Evolutionary conservation across 92 coral and sea anemone genomes (phyloP).

Genomic region (Porites divaricata): DNA sequence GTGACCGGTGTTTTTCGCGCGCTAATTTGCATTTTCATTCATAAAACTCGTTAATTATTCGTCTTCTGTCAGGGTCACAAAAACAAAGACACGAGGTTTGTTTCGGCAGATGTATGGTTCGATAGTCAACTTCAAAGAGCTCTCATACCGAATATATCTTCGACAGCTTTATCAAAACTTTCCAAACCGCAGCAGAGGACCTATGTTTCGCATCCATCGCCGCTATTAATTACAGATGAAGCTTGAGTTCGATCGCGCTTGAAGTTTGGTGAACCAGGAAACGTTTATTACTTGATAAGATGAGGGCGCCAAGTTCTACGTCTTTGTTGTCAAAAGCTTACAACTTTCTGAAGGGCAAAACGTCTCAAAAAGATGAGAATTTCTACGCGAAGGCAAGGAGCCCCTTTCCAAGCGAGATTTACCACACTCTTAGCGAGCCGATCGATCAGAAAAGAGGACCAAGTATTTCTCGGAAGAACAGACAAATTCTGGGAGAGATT

Average conservation of each 20-base stretch:
- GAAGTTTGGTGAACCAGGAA: background rate
- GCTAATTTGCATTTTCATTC: conserved; percentile 52
- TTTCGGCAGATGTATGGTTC: conserved; percentile 27
- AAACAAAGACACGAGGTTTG: conserved; percentile 52
- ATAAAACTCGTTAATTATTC: conserved; percentile 37
- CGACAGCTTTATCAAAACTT: background rate
- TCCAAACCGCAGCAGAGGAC: background rate
- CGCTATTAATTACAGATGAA: conserved; percentile 5
- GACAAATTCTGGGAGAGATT: conserved; percentile 21
- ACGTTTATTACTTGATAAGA: background rate
- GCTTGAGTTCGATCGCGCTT: background rate
- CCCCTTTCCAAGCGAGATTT: conserved; percentile 57
- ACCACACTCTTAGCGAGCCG: conserved; percentile 56
- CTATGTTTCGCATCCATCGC: too few relatives aligned
- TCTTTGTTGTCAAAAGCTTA: conserved; percentile 71
- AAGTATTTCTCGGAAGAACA: conserved; percentile 19
- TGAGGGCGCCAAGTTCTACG: conserved; percentile 59
- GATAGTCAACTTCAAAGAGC: conserved; percentile 16
- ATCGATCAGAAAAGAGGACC: conserved; percentile 38
- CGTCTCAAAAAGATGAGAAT: conserved; percentile 43
- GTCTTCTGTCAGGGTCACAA: conserved; percentile 34
- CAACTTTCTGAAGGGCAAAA: conserved; percentile 57
- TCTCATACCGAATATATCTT: conserved; percentile 12
- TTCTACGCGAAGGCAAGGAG: conserved; percentile 42
- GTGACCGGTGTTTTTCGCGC: conserved; percentile 52